A percentile compares a stretch with the other conserved stretches of the same genome.
phyloP scores from a whole-genome alignment of 2,113 vertebrate species.

The Oryzias melastigma region DNA sequence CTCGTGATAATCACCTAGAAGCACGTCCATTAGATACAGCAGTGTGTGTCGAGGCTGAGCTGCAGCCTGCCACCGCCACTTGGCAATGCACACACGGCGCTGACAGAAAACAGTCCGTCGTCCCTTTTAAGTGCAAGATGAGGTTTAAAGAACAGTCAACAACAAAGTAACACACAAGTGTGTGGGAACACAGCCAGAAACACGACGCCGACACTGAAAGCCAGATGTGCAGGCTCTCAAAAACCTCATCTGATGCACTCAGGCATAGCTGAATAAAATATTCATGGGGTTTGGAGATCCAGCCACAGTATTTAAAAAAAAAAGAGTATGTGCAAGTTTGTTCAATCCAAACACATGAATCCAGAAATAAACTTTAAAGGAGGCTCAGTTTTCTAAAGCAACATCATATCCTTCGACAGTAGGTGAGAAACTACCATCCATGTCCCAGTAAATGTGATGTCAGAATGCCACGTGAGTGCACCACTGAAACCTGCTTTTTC shows the following conservation, averaged over 20 bases:
- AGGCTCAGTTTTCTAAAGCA: conserved; percentile 1
- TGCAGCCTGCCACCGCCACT: conserved; percentile 23
- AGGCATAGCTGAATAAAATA: conserved; percentile 60
- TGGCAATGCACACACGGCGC: conserved; percentile 22
- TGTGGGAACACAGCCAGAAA: conserved; percentile 36
- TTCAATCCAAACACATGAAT: neutral
- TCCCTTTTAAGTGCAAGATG: conserved; percentile 19
- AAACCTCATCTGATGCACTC: conserved; percentile 40
- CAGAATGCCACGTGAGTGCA: conserved; percentile 36
- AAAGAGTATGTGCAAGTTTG: conserved; percentile 1
- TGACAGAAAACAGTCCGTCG: conserved; percentile 20
- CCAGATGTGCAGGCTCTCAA: conserved; percentile 21
- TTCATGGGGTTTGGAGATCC: conserved; percentile 50
- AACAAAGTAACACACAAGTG: conserved; percentile 53
- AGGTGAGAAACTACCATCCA: conserved; percentile 8
- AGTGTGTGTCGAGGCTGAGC: conserved; percentile 42
- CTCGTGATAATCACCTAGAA: conserved; percentile 32
- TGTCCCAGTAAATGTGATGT: conserved; percentile 32
- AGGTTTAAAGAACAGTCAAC: conserved; percentile 31
- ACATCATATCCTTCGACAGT: neutral
- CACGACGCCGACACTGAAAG: conserved; percentile 31
- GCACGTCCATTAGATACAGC: conserved; percentile 45
- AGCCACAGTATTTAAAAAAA: neutral
- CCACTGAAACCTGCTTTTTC: neutral
- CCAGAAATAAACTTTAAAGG: neutral